Percentiles rank a stretch among this genome's conserved stretches.
Conservation (phyloP, 2,113 vertebrate species). For the Phaethornis superciliosus region DNA sequence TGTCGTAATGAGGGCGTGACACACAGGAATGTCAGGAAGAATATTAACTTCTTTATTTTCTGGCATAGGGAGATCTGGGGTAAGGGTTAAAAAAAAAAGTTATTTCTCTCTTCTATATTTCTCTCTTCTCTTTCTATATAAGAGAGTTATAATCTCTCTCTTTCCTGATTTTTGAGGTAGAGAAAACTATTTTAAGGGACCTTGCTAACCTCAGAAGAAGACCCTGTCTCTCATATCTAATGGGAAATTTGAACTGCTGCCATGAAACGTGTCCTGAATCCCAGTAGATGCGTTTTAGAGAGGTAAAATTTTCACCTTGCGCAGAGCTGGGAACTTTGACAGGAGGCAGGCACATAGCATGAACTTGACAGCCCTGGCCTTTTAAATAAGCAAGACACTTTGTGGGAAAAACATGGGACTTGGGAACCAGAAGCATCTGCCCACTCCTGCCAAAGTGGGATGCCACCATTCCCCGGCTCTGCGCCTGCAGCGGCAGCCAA, state of each 20-base stretch:
- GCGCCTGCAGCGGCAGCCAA: neutral
- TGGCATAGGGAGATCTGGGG: neutral
- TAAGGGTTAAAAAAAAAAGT: neutral
- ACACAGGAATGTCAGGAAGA: constrained; percentile 13
- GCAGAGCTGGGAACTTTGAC: neutral
- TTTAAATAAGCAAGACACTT: neutral
- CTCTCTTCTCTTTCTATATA: no score
- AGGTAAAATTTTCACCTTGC: neutral
- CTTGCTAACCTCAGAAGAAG: neutral
- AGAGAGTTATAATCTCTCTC: no score
- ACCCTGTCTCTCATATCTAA: neutral
- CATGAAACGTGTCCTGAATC: neutral
- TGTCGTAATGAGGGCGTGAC: constrained; percentile 57
- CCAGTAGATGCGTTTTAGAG: neutral
- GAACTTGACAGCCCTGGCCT: neutral
- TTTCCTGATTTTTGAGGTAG: neutral
- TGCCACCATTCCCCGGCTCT: neutral
- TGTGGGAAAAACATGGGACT: neutral
- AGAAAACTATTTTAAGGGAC: neutral
- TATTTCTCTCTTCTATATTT: no score
- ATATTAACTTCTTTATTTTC: neutral
- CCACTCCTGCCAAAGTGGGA: neutral
- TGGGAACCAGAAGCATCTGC: neutral
- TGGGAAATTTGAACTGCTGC: neutral
- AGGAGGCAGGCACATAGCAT: neutral